phyloP scores from a whole-genome alignment of 2,797 vertebrate genomes.

The Acanthurus leucopareius region DNA sequence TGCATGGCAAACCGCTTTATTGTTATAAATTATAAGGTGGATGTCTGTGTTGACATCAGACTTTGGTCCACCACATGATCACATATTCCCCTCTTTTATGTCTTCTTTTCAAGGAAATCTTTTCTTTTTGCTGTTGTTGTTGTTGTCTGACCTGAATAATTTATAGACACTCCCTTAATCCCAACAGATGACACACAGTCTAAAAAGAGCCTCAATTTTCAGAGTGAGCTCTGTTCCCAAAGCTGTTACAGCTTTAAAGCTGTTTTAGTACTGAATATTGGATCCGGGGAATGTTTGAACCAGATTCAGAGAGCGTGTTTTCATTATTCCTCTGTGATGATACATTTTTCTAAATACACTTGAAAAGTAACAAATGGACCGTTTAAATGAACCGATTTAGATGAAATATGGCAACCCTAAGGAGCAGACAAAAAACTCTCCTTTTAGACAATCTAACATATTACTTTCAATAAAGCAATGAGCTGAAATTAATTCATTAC shows the following conservation, averaged over 20 bases:
- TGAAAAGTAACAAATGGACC: conserved; percentile 1
- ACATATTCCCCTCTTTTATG: conserved; percentile 16
- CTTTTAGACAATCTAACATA: conserved; percentile 25
- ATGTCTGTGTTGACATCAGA: not conserved
- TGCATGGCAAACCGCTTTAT: not conserved
- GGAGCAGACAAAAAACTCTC: conserved; percentile 6
- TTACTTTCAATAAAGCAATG: conserved; percentile 32
- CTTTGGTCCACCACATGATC: conserved; percentile 13
- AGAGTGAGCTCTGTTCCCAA: not conserved
- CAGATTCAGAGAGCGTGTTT: not conserved
- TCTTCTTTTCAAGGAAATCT: conserved; percentile 41
- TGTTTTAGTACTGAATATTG: not conserved
- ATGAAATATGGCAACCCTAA: conserved; percentile 17
- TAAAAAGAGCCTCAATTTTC: conserved; percentile 30
- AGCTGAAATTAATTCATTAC: conserved; percentile 36
- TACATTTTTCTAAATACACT: conserved; percentile 9
- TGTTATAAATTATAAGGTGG: conserved; percentile 25
- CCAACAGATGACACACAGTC: conserved; percentile 34
- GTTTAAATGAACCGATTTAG: conserved; percentile 35
- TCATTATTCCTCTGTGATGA: not conserved
- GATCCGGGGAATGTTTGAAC: conserved; percentile 8
- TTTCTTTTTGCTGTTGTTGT: not conserved
- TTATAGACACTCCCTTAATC: conserved; percentile 36
- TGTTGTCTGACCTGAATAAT: conserved; percentile 55
- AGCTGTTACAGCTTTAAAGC: not conserved